These are phyloP conservation scores for Crossaster papposus DNA, from an alignment of 53 echinoderm and acorn worm species.

Conservation along the genomic window DNA sequence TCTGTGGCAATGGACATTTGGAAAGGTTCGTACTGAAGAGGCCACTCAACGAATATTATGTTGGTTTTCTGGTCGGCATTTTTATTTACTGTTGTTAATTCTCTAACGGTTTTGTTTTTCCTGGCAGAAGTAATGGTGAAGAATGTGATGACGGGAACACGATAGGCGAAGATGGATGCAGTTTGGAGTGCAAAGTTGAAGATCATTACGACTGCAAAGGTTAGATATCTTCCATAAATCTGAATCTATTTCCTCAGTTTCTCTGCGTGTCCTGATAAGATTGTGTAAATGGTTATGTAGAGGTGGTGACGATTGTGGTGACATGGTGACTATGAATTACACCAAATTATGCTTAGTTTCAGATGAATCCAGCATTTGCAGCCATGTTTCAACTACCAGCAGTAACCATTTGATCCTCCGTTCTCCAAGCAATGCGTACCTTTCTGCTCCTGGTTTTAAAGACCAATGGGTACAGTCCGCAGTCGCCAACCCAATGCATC, in stretches of 20 bases:
- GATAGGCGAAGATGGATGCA: conserved; percentile 85
- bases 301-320: too few species aligned
- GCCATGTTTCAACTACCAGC: conserved; percentile 25
- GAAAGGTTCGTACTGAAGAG: conserved; percentile 61
- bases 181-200: conserved; percentile 72
- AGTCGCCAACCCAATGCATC: conserved; percentile 73
- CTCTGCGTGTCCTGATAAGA: too few species aligned
- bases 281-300: background rate
- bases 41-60: background rate
- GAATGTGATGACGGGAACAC: conserved; percentile 93
- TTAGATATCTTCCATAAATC: conserved; percentile 2
- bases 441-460: conserved; percentile 42
- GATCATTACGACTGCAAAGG: conserved; percentile 74
- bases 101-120: background rate
- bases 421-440: background rate
- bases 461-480: conserved; percentile 90
- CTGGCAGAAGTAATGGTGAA: conserved; percentile 56
- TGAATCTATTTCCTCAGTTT: too few species aligned
- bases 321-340: background rate
- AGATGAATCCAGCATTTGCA: conserved; percentile 86
- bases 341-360: background rate
- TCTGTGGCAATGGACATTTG: conserved; percentile 84
- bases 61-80: background rate
- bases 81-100: background rate
- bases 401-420: background rate